Evolutionary conservation across 1,140 invertebrate genomes (phyloP).

Genomic region (Brachionus calyciflorus): DNA sequence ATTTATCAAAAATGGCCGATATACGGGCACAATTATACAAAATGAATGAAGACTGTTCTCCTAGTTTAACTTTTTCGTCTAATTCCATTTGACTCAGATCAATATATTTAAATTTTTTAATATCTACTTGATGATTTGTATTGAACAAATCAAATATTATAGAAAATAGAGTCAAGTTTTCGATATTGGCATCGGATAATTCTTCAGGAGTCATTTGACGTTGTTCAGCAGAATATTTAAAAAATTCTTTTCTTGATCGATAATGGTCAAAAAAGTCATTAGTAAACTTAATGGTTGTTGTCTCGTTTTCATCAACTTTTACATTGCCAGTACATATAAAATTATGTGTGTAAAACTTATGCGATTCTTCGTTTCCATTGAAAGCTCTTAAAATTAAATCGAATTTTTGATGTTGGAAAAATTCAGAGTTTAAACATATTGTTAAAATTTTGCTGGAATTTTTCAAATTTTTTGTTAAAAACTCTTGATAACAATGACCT

Average conservation of each 20-base stretch:
- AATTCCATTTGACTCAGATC: background rate
- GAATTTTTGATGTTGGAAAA: constrained; percentile 41
- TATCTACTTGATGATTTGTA: constrained; percentile 38
- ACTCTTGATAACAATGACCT: background rate
- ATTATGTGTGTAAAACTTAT: background rate
- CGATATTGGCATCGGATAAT: background rate
- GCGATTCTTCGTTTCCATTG: background rate
- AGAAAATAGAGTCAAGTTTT: constrained; percentile 27
- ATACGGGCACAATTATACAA: constrained; percentile 39
- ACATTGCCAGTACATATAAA: constrained; percentile 39
- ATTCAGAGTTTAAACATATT: constrained; percentile 6
- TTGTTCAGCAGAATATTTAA: constrained; percentile 39
- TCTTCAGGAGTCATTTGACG: background rate
- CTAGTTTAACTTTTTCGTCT: background rate
- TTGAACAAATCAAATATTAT: constrained; percentile 10
- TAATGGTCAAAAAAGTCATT: constrained; percentile 12
- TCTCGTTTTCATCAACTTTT: constrained; percentile 19
- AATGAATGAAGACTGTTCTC: constrained; percentile 42
- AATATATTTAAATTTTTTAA: constrained; percentile 38
- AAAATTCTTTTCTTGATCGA: background rate
- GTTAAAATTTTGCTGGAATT: background rate
- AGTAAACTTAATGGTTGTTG: background rate
- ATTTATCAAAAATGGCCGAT: constrained; percentile 32
- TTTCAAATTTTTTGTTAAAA: background rate
- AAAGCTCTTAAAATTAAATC: background rate